These are phyloP conservation scores for Sebastes trivittatus DNA, from an alignment of 2,797 vertebrate species.

Conservation along the genomic window DNA sequence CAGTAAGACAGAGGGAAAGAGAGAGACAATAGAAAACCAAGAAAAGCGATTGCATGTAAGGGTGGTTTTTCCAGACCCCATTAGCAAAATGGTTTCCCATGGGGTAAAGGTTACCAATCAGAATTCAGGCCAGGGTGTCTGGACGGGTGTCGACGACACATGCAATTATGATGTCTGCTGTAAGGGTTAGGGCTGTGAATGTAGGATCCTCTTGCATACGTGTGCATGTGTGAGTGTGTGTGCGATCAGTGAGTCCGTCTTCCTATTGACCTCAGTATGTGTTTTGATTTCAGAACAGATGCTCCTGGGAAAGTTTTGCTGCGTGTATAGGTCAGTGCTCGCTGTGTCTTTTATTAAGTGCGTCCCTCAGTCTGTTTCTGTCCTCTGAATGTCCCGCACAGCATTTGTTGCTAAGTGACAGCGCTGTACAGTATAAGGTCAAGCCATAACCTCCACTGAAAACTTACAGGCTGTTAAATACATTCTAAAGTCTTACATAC, in stretches of 20 bases:
- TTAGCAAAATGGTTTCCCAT: conserved; percentile 34
- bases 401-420: conserved; percentile 61
- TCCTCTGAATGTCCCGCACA: conserved; percentile 60
- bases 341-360: conserved; percentile 58
- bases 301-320: conserved; percentile 57
- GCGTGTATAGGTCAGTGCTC: conserved; percentile 47
- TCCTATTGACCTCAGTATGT: conserved; percentile 37
- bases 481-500: conserved; percentile 18
- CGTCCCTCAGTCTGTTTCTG: conserved; percentile 53
- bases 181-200: neutral
- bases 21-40: conserved; percentile 22
- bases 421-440: conserved; percentile 54
- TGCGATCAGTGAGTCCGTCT: conserved; percentile 27
- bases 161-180: neutral
- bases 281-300: conserved; percentile 63
- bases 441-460: conserved; percentile 26
- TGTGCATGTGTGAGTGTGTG: neutral
- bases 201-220: neutral
- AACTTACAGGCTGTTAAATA: conserved; percentile 32
- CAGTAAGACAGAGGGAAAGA: neutral
- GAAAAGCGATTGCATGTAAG: conserved; percentile 34
- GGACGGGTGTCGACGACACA: neutral
- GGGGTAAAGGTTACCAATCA: conserved; percentile 23
- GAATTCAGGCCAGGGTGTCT: conserved; percentile 19
- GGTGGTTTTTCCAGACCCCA: conserved; percentile 29